Evolutionary conservation across 2,888 invertebrate genomes (phyloP), one percentile per base, ranked within the genome.

Genomic region (Colletes collaris): DNA sequence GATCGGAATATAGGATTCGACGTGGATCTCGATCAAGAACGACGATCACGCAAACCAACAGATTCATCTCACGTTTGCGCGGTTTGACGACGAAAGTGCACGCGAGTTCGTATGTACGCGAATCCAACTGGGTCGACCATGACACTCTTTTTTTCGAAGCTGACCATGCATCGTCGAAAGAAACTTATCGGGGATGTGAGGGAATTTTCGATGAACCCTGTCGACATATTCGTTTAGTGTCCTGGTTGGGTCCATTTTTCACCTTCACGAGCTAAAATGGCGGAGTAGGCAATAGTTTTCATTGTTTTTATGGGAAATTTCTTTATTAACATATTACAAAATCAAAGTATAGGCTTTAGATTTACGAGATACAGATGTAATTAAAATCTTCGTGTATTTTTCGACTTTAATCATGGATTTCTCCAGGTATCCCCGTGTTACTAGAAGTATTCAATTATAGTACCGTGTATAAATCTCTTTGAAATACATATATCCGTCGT

Each of bases 131-230:
- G 88, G 83, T 83, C 88, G 87, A 79, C 89, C 88, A 84, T 90
- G 89, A 88, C 90, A 89, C 90, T 87, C 84, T 88, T 88, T 64
- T 75, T 71, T 82, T 77, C 81, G 67, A 79, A 82, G 80, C 76
- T 76, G 73, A 68, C 68, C 66, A 40, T 71, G 60, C 56, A 62
- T 37, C 59, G 63, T 66, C 74, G 55, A 76, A 27, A 70, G 59
- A 68, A 63, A 70, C 68, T 53, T 37, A 6, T 62, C 55, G 71
- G 40, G 64, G 56, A 65, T 74, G 69, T 66, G 76, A 77, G 77
- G 56, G 72, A 76, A 83, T 49, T 67, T 76, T 62, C 56, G 68
- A 70, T 66, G 52, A 52, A 67, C 44, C 63, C 27, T 27, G 16
- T 0, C 44, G 10, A 35, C 4, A 27, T 13, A 65, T 65, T 69